phyloP scores from a whole-genome alignment of 37 sponge, comb jelly and placozoan genomes.

The Halisarca cf. caerulea region DNA sequence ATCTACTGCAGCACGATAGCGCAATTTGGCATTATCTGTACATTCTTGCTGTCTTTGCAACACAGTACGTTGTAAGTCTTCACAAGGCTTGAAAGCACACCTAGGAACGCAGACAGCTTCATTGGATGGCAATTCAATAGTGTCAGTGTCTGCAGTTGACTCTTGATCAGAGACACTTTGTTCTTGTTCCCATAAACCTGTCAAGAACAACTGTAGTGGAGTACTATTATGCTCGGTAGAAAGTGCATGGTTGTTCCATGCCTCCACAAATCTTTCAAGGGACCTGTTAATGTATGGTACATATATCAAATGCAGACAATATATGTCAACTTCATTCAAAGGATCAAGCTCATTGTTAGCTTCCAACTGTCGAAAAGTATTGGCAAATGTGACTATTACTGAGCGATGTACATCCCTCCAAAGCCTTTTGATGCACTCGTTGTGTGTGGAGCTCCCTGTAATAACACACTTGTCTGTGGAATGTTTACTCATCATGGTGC shows the following conservation, averaged over 20 bases:
- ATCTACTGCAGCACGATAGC: background rate
- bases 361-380: conserved; percentile 42
- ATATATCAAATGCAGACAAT: conserved; percentile 40
- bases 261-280: conserved; percentile 27
- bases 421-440: conserved; percentile 47
- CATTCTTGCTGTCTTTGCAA: background rate
- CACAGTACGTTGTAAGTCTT: background rate
- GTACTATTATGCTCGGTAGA: conserved; percentile 29
- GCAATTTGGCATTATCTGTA: background rate
- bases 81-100: conserved; percentile 2
- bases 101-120: conserved; percentile 12
- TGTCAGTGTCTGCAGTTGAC: background rate
- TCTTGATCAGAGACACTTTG: background rate
- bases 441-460: conserved; percentile 40
- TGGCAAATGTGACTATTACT: conserved; percentile 24
- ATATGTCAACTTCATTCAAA: conserved; percentile 37
- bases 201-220: background rate
- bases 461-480: conserved; percentile 9
- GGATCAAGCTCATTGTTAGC: conserved; percentile 36
- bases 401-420: conserved; percentile 49
- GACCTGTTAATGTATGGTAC: conserved; percentile 31
- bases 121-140: background rate
- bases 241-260: conserved; percentile 55
- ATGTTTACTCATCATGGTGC: conserved; percentile 12
- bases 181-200: background rate